phyloP scores from a whole-genome alignment of 1,140 invertebrate species.

The Ericerus pela region DNA sequence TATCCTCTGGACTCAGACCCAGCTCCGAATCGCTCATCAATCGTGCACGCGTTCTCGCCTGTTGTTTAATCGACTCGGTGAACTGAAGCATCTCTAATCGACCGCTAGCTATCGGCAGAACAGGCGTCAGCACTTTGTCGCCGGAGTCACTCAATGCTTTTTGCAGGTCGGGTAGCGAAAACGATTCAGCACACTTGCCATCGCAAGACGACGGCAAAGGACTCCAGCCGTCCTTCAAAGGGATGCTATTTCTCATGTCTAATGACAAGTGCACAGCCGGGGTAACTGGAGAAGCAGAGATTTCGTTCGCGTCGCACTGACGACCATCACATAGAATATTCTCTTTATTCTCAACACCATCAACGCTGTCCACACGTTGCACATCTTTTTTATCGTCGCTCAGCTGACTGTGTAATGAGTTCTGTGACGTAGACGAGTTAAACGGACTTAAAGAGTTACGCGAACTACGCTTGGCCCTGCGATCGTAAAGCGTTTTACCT shows the following conservation, averaged over 20 bases:
- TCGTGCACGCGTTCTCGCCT: conserved; percentile 43
- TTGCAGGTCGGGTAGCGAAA: conserved; percentile 27
- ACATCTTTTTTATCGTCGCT: not conserved
- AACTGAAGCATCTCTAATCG: conserved; percentile 26
- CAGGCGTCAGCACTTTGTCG: conserved; percentile 1
- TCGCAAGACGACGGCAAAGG: not conserved
- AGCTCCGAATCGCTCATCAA: conserved; percentile 55
- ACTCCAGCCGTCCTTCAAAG: conserved; percentile 6
- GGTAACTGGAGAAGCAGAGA: too few relatives aligned
- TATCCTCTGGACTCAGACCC: conserved; percentile 54
- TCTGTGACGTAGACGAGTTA: conserved; percentile 16
- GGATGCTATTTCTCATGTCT: not conserved
- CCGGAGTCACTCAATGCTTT: conserved; percentile 24
- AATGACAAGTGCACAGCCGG: conserved; percentile 4
- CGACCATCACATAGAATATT: not conserved
- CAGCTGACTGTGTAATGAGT: conserved; percentile 11
- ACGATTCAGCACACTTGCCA: conserved; percentile 23
- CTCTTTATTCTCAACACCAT: not conserved
- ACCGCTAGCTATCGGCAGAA: conserved; percentile 2
- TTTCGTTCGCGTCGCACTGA: not conserved
- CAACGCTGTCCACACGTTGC: not conserved
- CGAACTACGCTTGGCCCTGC: conserved; percentile 34
- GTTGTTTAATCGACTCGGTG: conserved; percentile 40
- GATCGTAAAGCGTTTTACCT: conserved; percentile 46
- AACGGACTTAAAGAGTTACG: conserved; percentile 26